Conservation (phyloP, 2,797 vertebrate species). For the Babyrousa celebensis region DNA sequence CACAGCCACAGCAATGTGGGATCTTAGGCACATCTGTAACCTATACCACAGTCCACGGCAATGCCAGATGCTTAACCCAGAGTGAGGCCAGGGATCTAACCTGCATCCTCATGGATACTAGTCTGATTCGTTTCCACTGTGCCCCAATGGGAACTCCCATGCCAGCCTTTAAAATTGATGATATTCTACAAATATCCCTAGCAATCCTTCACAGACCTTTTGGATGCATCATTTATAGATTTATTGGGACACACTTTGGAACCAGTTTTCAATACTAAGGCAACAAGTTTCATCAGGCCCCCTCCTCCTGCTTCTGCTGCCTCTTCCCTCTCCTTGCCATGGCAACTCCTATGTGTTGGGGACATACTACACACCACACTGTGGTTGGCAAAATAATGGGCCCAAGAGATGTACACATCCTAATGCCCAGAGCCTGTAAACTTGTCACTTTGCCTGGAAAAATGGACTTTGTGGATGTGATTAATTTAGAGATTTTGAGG, state of each 20-base stretch:
- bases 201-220: not conserved
- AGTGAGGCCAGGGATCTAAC: no score
- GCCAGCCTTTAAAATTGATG: not conserved
- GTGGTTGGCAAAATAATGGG: not conserved
- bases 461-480: not conserved
- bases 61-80: no score
- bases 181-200: not conserved
- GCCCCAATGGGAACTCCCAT: no score
- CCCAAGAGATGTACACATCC: not conserved
- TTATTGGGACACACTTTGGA: not conserved
- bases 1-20: no score
- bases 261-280: not conserved
- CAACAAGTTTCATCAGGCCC: not conserved
- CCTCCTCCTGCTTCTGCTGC: not conserved
- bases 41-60: no score
- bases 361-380: no score
- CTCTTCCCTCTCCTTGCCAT: not conserved
- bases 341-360: not conserved
- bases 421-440: not conserved
- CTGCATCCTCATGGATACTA: no score
- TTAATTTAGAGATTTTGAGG: not conserved
- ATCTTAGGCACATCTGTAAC: no score
- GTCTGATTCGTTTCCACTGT: no score
- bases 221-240: not conserved
- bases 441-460: not conserved